These are phyloP conservation scores for Scomber scombrus DNA, from an alignment of 2,113 vertebrate species.

Conservation along the genomic window DNA sequence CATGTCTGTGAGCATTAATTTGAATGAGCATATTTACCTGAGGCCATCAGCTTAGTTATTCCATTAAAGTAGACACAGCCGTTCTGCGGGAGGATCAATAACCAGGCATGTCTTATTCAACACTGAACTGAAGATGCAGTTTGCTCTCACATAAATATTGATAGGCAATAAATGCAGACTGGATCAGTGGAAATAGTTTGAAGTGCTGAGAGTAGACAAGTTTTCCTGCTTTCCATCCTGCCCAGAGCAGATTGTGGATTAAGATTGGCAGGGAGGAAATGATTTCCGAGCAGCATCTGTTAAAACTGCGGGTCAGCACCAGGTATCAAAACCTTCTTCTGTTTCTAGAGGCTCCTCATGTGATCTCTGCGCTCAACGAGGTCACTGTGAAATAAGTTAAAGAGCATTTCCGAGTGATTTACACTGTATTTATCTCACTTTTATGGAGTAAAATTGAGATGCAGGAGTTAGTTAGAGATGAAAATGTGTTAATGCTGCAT, in stretches of 20 bases:
- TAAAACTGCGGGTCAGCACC: neutral
- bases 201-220: conserved; percentile 13
- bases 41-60: conserved; percentile 69
- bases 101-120: conserved; percentile 69
- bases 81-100: conserved; percentile 60
- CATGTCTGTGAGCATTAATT: conserved; percentile 41
- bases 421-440: conserved; percentile 1
- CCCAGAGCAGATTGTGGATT: conserved; percentile 1
- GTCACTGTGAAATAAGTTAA: conserved; percentile 26
- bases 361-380: conserved; percentile 1
- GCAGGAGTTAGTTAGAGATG: conserved; percentile 23
- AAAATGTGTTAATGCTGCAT: neutral
- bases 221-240: conserved; percentile 24
- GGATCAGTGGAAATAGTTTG: conserved; percentile 39
- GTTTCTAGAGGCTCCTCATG: conserved; percentile 11
- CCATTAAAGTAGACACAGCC: conserved; percentile 58
- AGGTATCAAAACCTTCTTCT: no score
- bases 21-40: conserved; percentile 67
- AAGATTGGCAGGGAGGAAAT: conserved; percentile 3
- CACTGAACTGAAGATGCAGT: conserved; percentile 44
- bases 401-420: conserved; percentile 15
- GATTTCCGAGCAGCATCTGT: neutral
- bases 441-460: conserved; percentile 35
- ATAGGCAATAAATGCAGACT: conserved; percentile 63
- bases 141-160: conserved; percentile 69